These are phyloP conservation scores for Xylota sylvarum DNA, from an alignment of 2,888 invertebrate species.

Conservation along the genomic window DNA sequence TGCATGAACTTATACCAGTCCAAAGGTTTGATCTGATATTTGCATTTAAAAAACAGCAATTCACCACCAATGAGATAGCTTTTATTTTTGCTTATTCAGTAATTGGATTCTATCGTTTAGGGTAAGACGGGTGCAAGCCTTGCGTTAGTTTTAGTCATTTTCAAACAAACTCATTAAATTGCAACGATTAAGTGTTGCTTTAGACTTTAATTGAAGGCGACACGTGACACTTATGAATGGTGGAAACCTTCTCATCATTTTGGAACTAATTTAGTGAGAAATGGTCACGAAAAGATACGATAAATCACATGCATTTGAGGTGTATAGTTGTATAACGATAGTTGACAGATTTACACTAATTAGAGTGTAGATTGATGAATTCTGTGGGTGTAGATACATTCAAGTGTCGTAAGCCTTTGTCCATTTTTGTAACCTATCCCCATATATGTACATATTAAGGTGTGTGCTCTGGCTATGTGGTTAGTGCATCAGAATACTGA, in stretches of 20 bases:
- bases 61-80: neutral
- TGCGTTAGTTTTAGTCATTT: neutral
- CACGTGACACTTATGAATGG: neutral
- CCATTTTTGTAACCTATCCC: too few relatives aligned
- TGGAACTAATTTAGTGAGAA: neutral
- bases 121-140: conserved; percentile 1
- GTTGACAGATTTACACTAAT: too few relatives aligned
- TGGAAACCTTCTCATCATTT: conserved; percentile 6
- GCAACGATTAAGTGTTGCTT: conserved; percentile 1
- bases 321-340: too few relatives aligned
- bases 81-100: neutral
- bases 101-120: neutral
- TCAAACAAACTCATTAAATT: conserved; percentile 1
- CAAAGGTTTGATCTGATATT: neutral
- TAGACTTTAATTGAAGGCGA: neutral
- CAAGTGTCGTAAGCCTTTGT: too few relatives aligned
- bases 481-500: too few relatives aligned
- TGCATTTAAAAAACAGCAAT: neutral
- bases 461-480: too few relatives aligned
- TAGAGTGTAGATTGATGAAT: too few relatives aligned
- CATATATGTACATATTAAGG: too few relatives aligned
- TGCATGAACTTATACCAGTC: neutral
- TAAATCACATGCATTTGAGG: too few relatives aligned
- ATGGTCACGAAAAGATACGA: neutral
- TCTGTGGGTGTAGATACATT: too few relatives aligned